Evolutionary conservation across 2,888 invertebrate genomes (phyloP), one percentile per base, ranked within the genome.

Genomic region (Epirrita christyi): DNA sequence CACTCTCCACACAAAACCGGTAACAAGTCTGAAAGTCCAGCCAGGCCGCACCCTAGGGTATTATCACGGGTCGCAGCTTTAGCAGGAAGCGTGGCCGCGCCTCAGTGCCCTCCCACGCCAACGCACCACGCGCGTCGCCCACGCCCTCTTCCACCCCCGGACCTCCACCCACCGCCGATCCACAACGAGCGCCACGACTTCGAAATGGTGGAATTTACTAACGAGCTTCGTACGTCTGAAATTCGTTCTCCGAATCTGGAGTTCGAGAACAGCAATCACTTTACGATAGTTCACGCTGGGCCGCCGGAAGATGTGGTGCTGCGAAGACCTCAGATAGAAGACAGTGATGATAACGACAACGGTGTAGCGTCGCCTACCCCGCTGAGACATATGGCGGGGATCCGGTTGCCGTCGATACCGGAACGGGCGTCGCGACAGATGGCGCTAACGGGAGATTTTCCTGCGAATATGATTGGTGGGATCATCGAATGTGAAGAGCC

Each of bases 41-140:
- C 89, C 40, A 81, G 94, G 53, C 95, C 94, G 14, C 95, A 95
- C 67, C 95, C 95, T 2, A 88, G 95, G 60, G 93, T 93, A 1
- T 70, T 95, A 15, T 92, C 94, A 5, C 86, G 95, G 46, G 93
- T 94, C 32, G 93, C 93, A 0, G 92, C 92, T 34, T 82, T 93
- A 44, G 91, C 93, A n/a, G 93, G 95, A 0, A 55, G 28, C 15
- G 51, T 55, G 5, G 90, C 93, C 0, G 85, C 90, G 40, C 93
- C 95, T 0, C 94, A 96, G 63, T 97, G 97, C 75, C 97, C 97
- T 2, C 97, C 97, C 0, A 97, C 97, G 0, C 97, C 97, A 0
- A 97, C 97, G 0, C 97, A 97, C 82, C 97, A 96, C 75, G 96
- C 96, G 0, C 92, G 96, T 40, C 93, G 95, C 44, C 93, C 94